These are phyloP conservation scores for Orchestes rusci DNA, from an alignment of 2,888 invertebrate species.

Conservation along the genomic window DNA sequence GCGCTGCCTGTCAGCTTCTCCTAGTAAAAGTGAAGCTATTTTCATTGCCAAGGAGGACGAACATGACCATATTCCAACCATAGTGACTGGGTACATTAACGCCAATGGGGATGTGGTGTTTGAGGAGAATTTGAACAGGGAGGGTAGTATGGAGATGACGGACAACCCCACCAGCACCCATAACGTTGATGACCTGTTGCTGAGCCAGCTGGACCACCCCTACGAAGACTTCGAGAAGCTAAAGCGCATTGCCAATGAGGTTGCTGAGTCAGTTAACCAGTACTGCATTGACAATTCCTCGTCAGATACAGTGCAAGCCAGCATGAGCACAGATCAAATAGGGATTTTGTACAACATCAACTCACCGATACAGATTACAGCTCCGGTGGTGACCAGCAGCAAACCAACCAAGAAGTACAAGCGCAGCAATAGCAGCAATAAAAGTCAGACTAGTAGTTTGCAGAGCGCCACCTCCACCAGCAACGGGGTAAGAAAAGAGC, in stretches of 20 bases:
- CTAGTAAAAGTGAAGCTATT: slow-evolving; percentile 43
- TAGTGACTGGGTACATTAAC: slow-evolving; percentile 42
- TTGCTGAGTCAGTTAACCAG: slow-evolving; percentile 69
- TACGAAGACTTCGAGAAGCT: slow-evolving; percentile 79
- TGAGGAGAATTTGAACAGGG: slow-evolving; percentile 35
- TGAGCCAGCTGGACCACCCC: slow-evolving; percentile 60
- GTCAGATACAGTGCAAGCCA: slow-evolving; percentile 50
- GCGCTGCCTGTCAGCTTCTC: slow-evolving; percentile 47
- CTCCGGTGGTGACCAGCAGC: slow-evolving; percentile 49
- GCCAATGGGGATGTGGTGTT: slow-evolving; percentile 38
- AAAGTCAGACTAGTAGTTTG: slow-evolving; percentile 37
- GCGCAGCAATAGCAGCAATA: slow-evolving; percentile 46
- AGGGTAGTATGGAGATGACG: no score
- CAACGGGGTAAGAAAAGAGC: slow-evolving; percentile 73
- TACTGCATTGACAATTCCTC: slow-evolving; percentile 52
- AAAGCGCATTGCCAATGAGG: slow-evolving; percentile 75
- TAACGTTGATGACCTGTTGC: slow-evolving; percentile 61
- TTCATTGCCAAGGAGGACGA: slow-evolving; percentile 39
- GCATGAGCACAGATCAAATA: slow-evolving; percentile 39
- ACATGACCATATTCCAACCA: slow-evolving; percentile 40
- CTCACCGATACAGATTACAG: slow-evolving; percentile 43
- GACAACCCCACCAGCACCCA: slow-evolving; percentile 52
- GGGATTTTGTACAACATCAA: slow-evolving; percentile 39
- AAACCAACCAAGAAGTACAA: slow-evolving; percentile 68
- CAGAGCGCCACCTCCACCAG: slow-evolving; percentile 54